A percentile compares a stretch with the other conserved stretches of the same genome.
Evolutionary conservation across 2,797 vertebrate species (phyloP).

Genomic region (Malacoctenus gilli): DNA sequence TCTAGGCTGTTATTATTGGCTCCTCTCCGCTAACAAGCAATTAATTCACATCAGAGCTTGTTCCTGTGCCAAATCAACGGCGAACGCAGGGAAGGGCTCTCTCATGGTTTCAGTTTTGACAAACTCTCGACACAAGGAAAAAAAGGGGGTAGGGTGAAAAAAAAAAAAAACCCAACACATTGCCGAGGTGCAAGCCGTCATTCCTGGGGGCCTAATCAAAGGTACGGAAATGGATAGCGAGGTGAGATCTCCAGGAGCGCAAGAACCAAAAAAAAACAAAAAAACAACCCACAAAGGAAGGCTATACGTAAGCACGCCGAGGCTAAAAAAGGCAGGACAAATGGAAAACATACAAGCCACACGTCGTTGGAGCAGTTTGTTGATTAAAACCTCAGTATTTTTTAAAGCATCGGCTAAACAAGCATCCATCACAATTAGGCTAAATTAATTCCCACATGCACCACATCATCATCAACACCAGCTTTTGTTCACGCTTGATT

Average conservation of each 20-base stretch:
- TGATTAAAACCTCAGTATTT: slow-evolving; percentile 29
- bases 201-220: slow-evolving; percentile 66
- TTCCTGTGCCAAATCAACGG: slow-evolving; percentile 50
- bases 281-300: slow-evolving; percentile 15
- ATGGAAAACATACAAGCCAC: slow-evolving; percentile 2
- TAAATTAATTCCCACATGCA: slow-evolving; percentile 61
- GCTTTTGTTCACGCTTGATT: slow-evolving; percentile 64
- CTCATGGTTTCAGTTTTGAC: slow-evolving; percentile 45
- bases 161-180: slow-evolving; percentile 15
- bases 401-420: slow-evolving; percentile 34
- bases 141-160: not conserved
- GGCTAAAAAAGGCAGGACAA: slow-evolving; percentile 6
- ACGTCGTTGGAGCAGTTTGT: slow-evolving; percentile 24
- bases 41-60: slow-evolving; percentile 64
- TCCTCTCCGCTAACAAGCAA: slow-evolving; percentile 67
- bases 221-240: slow-evolving; percentile 26
- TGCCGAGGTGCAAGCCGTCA: slow-evolving; percentile 40
- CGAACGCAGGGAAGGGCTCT: slow-evolving; percentile 37
- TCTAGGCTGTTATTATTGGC: slow-evolving; percentile 58
- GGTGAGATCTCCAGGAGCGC: slow-evolving; percentile 15
- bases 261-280: slow-evolving; percentile 12
- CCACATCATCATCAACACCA: slow-evolving; percentile 57
- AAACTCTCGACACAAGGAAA: slow-evolving; percentile 39
- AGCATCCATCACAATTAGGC: slow-evolving; percentile 66
- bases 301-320: slow-evolving; percentile 21